A percentile compares a stretch with the other conserved stretches of the same genome.
Conservation (phyloP, 2,888 invertebrate species). For the Oxystoma pomonae region DNA sequence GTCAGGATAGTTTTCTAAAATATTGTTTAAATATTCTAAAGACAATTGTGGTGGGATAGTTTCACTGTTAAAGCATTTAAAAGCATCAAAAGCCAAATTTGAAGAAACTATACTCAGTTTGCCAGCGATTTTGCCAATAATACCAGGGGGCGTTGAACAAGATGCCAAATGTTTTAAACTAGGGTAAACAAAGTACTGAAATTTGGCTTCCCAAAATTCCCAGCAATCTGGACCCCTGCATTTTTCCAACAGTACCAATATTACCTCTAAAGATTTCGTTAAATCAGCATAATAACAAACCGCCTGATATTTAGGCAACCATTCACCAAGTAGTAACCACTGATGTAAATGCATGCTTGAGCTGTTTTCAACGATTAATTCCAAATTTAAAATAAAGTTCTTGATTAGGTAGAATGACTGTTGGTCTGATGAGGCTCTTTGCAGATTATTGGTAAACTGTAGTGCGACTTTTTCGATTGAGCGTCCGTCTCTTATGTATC, state of each 20-base stretch:
- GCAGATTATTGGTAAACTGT: conserved; percentile 31
- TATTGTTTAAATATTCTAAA: conserved; percentile 32
- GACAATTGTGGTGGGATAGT: conserved; percentile 33
- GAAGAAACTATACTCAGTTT: conserved; percentile 32
- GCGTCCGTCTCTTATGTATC: conserved; percentile 32
- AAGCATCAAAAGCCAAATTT: conserved; percentile 29
- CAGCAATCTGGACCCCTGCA: conserved; percentile 31
- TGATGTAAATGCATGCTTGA: conserved; percentile 38
- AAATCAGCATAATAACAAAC: conserved; percentile 39
- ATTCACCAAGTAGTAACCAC: conserved; percentile 39
- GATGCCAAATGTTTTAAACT: conserved; percentile 34
- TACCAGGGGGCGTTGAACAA: conserved; percentile 26
- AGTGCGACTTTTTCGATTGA: conserved; percentile 32
- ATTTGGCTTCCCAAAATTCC: conserved; percentile 37
- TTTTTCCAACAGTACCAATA: conserved; percentile 34
- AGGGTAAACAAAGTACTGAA: conserved; percentile 36
- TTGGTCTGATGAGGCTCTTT: conserved; percentile 33
- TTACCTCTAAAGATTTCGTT: conserved; percentile 32
- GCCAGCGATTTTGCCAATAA: conserved; percentile 40
- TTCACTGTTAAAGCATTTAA: conserved; percentile 35
- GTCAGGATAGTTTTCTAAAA: conserved; percentile 34
- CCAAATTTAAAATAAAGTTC: conserved; percentile 34
- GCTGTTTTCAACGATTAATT: conserved; percentile 33
- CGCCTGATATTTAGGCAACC: conserved; percentile 39
- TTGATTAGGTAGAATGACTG: conserved; percentile 37